Conservation (phyloP, 2,888 invertebrate genomes). For the Pyrgus malvae region DNA sequence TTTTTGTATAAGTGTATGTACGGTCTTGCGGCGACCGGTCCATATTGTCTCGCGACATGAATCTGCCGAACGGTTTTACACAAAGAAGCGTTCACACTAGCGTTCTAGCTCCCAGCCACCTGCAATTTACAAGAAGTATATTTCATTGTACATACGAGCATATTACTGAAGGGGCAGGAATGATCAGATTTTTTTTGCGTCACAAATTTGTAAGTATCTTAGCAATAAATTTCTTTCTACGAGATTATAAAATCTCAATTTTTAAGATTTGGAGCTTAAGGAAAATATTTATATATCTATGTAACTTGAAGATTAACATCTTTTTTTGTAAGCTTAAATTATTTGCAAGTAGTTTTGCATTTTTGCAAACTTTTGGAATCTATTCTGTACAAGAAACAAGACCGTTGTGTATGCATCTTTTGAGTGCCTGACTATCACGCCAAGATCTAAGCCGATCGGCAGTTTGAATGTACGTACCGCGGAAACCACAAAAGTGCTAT, state of each 20-base stretch:
- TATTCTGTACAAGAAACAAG: background rate
- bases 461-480: background rate
- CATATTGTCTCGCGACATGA: conserved; percentile 77
- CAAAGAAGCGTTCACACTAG: conserved; percentile 34
- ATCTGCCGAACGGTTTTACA: conserved; percentile 53
- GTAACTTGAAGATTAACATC: no score
- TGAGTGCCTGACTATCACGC: background rate
- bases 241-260: no score
- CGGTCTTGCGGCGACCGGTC: conserved; percentile 57
- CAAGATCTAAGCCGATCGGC: conserved; percentile 1
- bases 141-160: no score
- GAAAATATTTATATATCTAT: no score
- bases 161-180: no score
- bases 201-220: no score
- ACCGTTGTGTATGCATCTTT: background rate
- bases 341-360: no score
- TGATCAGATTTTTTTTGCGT: no score
- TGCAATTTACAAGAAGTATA: background rate
- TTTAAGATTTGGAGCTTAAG: no score
- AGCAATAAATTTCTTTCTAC: no score
- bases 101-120: background rate
- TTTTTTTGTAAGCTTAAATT: no score
- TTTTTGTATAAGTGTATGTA: conserved; percentile 76
- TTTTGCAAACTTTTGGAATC: no score
- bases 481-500: background rate